Evolutionary conservation across 2,797 vertebrate species (phyloP).

Genomic region (Gymnothorax javanicus): DNA sequence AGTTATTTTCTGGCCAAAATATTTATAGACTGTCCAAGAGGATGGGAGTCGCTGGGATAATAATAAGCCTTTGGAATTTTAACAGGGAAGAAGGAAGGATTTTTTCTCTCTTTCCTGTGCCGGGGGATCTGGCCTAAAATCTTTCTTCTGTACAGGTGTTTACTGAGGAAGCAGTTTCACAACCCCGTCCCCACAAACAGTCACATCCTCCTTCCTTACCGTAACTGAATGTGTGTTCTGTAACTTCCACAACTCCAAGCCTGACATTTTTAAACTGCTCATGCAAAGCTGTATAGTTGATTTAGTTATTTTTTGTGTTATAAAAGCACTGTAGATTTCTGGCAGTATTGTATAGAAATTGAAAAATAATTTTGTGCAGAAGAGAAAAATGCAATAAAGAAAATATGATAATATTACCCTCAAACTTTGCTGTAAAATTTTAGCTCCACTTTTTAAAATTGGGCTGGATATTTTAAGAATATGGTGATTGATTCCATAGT

Average conservation of each 20-base stretch:
- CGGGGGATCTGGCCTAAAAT: constrained; percentile 39
- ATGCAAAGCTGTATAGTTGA: background rate
- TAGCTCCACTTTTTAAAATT: background rate
- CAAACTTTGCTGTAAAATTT: background rate
- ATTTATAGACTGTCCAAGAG: constrained; percentile 36
- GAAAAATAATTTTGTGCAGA: background rate
- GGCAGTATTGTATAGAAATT: background rate
- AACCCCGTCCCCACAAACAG: constrained; percentile 28
- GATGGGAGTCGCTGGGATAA: constrained; percentile 26
- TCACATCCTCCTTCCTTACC: background rate
- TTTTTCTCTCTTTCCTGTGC: constrained; percentile 54
- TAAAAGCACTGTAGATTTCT: background rate
- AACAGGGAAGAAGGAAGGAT: constrained; percentile 49
- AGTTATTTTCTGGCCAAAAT: constrained; percentile 34
- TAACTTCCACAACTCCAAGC: background rate
- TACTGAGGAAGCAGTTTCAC: constrained; percentile 61
- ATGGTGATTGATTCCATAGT: background rate
- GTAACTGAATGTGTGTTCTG: background rate
- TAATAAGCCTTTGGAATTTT: constrained; percentile 44
- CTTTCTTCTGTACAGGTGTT: constrained; percentile 39
- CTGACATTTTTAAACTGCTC: background rate
- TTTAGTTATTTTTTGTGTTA: background rate
- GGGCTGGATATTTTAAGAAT: background rate
- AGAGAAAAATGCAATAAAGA: background rate
- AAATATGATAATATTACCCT: background rate